phyloP scores from a whole-genome alignment of 2,797 vertebrate genomes.

The Anguilla marmorata region DNA sequence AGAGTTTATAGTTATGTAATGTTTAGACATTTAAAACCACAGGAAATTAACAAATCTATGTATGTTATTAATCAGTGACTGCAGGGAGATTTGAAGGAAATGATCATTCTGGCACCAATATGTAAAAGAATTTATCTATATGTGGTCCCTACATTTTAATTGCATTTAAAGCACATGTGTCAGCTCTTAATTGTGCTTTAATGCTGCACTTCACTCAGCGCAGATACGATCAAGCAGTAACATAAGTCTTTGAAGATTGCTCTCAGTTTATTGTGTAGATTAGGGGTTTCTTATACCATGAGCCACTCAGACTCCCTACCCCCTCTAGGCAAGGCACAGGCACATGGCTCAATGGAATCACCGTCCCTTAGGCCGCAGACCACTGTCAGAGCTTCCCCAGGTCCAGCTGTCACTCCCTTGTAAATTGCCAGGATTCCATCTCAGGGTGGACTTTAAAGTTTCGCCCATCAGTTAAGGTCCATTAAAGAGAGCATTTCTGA shows the following conservation, averaged over 20 bases:
- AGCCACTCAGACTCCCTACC: slow-evolving; percentile 5
- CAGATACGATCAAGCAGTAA: slow-evolving; percentile 69
- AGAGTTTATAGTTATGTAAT: not conserved
- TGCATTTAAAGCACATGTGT: slow-evolving; percentile 56
- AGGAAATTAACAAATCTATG: not conserved
- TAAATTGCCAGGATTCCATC: slow-evolving; percentile 65
- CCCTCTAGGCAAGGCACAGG: not conserved
- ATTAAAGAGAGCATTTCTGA: slow-evolving; percentile 67
- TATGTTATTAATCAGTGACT: not conserved
- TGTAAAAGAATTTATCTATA: slow-evolving; percentile 44
- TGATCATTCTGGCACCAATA: slow-evolving; percentile 52
- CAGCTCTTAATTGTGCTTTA: slow-evolving; percentile 56
- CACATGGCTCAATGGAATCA: slow-evolving; percentile 44
- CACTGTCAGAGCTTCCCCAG: slow-evolving; percentile 26
- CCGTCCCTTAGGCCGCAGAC: slow-evolving; percentile 11
- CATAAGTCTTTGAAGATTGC: slow-evolving; percentile 59
- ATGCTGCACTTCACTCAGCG: slow-evolving; percentile 41
- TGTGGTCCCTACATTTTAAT: slow-evolving; percentile 56
- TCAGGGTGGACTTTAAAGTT: slow-evolving; percentile 70
- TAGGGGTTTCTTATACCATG: slow-evolving; percentile 34
- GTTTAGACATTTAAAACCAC: not conserved
- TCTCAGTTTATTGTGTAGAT: slow-evolving; percentile 39
- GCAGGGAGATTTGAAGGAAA: slow-evolving; percentile 29
- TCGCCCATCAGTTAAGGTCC: slow-evolving; percentile 77
- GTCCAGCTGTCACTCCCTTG: slow-evolving; percentile 55